phyloP scores from a whole-genome alignment of 2,797 vertebrate species.

The Poeciliopsis infans region DNA sequence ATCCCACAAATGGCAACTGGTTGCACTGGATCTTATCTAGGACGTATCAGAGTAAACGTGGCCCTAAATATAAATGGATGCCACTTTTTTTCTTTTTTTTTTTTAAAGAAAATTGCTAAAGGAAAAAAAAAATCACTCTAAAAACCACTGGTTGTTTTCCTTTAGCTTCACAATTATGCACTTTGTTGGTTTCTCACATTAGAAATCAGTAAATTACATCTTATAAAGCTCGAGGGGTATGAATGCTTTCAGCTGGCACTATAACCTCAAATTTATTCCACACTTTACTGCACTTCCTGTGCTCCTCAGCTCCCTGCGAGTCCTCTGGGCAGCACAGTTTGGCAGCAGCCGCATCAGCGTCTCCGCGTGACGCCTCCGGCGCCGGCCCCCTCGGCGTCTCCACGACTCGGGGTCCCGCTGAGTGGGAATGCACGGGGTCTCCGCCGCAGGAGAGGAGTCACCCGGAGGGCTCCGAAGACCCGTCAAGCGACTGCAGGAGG shows the following conservation, averaged over 20 bases:
- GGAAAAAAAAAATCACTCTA: neutral
- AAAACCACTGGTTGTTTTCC: neutral
- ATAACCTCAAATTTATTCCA: neutral
- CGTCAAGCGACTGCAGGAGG: slow-evolving; percentile 71
- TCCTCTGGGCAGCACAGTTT: slow-evolving; percentile 47
- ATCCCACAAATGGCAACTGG: too few relatives aligned
- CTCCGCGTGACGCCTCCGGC: slow-evolving; percentile 55
- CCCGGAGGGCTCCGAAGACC: slow-evolving; percentile 57
- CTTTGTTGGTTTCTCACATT: neutral
- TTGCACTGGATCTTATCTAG: too few relatives aligned
- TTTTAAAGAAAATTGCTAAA: neutral
- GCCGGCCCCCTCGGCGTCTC: slow-evolving; percentile 40
- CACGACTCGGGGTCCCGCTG: slow-evolving; percentile 14
- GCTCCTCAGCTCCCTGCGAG: slow-evolving; percentile 46
- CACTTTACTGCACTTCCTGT: neutral
- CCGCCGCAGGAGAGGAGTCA: slow-evolving; percentile 42
- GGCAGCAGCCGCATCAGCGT: slow-evolving; percentile 37
- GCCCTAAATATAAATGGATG: neutral
- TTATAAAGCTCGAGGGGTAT: neutral
- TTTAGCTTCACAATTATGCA: neutral
- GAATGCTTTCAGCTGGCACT: neutral
- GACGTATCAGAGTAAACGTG: too few relatives aligned
- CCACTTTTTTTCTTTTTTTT: neutral
- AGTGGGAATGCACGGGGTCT: slow-evolving; percentile 8
- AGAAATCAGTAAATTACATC: neutral